Percentiles rank a stretch among this genome's conserved stretches.
phyloP scores from a whole-genome alignment of 2,797 vertebrate species.

The Tachyglossus aculeatus region DNA sequence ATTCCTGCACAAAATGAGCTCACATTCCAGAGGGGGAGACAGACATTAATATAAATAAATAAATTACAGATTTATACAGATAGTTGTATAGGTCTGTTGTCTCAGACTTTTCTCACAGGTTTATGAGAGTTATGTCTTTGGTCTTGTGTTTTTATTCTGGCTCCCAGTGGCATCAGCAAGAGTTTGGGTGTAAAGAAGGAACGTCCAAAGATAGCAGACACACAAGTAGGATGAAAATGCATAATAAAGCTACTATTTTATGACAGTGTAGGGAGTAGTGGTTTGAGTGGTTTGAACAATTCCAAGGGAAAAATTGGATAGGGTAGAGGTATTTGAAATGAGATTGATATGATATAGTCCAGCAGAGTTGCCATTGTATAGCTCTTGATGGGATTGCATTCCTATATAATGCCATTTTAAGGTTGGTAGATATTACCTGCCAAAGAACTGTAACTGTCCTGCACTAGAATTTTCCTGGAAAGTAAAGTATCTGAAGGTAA shows the following conservation, averaged over 20 bases:
- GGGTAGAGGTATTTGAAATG: slow-evolving; percentile 20
- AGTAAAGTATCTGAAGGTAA: slow-evolving; percentile 10
- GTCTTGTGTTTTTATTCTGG: slow-evolving; percentile 35
- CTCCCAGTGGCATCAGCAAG: slow-evolving; percentile 28
- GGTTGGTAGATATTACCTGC: background rate
- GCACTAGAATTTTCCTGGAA: background rate
- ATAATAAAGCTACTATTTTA: slow-evolving; percentile 9
- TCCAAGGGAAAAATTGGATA: too few relatives aligned
- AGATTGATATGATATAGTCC: slow-evolving; percentile 1
- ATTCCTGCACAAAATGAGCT: too few relatives aligned
- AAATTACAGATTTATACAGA: too few relatives aligned
- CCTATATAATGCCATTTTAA: background rate
- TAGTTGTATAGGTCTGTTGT: too few relatives aligned
- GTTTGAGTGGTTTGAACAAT: slow-evolving; percentile 1
- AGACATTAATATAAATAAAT: too few relatives aligned
- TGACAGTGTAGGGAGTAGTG: background rate
- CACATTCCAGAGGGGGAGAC: too few relatives aligned
- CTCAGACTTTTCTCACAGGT: slow-evolving; percentile 5
- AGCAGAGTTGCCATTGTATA: slow-evolving; percentile 4
- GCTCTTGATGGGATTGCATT: background rate
- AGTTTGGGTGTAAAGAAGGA: slow-evolving; percentile 4
- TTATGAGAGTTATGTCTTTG: slow-evolving; percentile 11
- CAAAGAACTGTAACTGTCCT: background rate
- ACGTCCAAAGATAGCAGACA: slow-evolving; percentile 39
- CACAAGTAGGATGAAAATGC: slow-evolving; percentile 20